Evolutionary conservation across 2,888 invertebrate species (phyloP), one percentile per base, ranked within the genome.

Genomic region (Sarcophaga variegata): DNA sequence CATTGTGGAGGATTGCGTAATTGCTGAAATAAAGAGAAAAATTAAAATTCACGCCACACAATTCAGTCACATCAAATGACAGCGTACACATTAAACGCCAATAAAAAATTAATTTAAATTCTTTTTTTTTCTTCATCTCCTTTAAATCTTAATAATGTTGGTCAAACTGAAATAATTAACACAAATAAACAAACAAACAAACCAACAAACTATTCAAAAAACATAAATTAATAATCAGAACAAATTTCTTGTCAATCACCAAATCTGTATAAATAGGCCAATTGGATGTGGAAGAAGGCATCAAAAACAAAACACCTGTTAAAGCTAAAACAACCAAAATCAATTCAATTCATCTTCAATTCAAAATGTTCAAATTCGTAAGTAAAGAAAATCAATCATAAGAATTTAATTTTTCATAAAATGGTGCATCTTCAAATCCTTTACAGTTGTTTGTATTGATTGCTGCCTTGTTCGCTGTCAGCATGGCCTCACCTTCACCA

Each of bases 361-460:
- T 60, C 69, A 91, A 92, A 89, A 92, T 92, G 92, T 91, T 92
- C 89, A 92, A 92, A 90, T 89, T 92, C 71, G 91, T 92, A 88
- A 90, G 91, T 90, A 37, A 37, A 37, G 37, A 37, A 37, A 10
- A 37, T 37, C 10, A 1, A 37, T 37, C 8, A 37, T 37, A 37
- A 37, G 10, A 37, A 37, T 2, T 37, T 8, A 2, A 10, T 37
- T 37, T 22, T 4, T 25, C 27, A 25, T 10, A 3, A n/a, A 62
- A 22, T 20, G 0, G 22, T 62, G 10, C 37, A 0, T 0, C 37
- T 37, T 37, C 37, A 81, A 47, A 22, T 47, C 4, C 5, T 20
- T 71, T 59, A 54, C 70, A 92, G 91, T 69, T 92, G 85, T 90
- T 89, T 88, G 89, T 92, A 14, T 83, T 92, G 67, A 88, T 92